phyloP scores from a whole-genome alignment of 2,797 vertebrate species.

The Parotocinclus haroldoi region DNA sequence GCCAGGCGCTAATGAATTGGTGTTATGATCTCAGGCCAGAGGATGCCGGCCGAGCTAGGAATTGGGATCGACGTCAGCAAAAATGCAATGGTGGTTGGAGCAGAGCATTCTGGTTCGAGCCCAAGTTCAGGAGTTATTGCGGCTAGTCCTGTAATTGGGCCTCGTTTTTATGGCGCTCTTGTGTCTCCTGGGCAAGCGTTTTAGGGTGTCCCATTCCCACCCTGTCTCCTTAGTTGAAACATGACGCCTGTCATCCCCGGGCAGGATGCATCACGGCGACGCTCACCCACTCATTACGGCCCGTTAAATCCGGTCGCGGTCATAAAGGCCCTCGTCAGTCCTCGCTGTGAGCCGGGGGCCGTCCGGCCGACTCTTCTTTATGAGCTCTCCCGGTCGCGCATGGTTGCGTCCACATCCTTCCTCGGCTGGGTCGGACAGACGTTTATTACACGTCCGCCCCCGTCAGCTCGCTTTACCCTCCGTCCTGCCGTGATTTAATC shows the following conservation, averaged over 20 bases:
- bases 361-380: conserved; percentile 82
- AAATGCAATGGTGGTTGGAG: conserved; percentile 51
- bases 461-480: conserved; percentile 47
- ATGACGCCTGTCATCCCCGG: conserved; percentile 62
- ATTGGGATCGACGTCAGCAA: conserved; percentile 68
- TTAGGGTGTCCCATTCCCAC: no score
- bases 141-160: no score
- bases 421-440: conserved; percentile 68
- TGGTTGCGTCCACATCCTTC: conserved; percentile 65
- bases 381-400: conserved; percentile 83
- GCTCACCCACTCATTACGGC: conserved; percentile 79
- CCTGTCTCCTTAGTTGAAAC: conserved; percentile 61
- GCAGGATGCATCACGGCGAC: conserved; percentile 67
- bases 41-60: conserved; percentile 68
- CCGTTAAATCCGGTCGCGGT: conserved; percentile 84
- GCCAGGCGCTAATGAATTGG: conserved; percentile 81
- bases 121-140: neutral
- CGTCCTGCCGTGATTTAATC: conserved; percentile 84
- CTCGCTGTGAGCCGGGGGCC: conserved; percentile 78
- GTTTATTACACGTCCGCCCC: conserved; percentile 79
- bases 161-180: neutral
- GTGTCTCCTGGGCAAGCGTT: conserved; percentile 9
- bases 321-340: conserved; percentile 78
- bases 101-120: conserved; percentile 27
- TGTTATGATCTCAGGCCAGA: conserved; percentile 75